phyloP scores from a whole-genome alignment of 2,113 vertebrate genomes.

The Entelurus aequoreus region DNA sequence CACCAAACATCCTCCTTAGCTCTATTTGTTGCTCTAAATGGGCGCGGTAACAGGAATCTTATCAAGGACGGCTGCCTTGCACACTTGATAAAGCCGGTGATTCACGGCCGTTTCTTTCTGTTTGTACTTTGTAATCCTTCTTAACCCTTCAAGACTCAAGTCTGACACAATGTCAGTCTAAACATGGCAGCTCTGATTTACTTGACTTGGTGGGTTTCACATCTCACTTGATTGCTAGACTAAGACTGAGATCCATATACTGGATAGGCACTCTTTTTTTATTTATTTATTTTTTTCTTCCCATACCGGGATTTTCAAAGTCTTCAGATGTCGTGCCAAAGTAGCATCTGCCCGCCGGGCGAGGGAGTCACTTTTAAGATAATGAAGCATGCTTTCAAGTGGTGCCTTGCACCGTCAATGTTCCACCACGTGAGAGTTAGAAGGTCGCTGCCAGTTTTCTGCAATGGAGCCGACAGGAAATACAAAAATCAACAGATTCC shows the following conservation, averaged over 20 bases:
- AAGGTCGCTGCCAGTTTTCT: conserved; percentile 24
- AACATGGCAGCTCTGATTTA: conserved; percentile 27
- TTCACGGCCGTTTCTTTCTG: conserved; percentile 5
- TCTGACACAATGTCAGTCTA: conserved; percentile 31
- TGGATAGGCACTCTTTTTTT: conserved; percentile 12
- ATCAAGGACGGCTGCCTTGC: conserved; percentile 16
- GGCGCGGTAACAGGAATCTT: not conserved
- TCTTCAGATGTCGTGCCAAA: conserved; percentile 54
- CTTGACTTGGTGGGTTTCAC: conserved; percentile 34
- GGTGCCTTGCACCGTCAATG: conserved; percentile 56
- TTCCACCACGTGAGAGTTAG: conserved; percentile 14
- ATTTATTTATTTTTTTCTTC: not conserved
- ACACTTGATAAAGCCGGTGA: not conserved
- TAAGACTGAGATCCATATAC: conserved; percentile 26
- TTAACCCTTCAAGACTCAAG: conserved; percentile 24
- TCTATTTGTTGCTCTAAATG: conserved; percentile 13
- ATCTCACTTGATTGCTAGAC: conserved; percentile 40
- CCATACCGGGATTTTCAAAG: not conserved
- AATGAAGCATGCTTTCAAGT: conserved; percentile 40
- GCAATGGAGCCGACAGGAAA: conserved; percentile 40
- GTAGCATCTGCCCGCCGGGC: conserved; percentile 39
- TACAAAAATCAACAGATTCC: conserved; percentile 2
- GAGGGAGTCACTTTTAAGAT: conserved; percentile 45
- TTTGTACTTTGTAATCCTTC: conserved; percentile 13
- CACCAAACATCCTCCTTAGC: conserved; percentile 8